Conservation (phyloP, 2,888 invertebrate species). For the Xestoiulus laeticollis region DNA sequence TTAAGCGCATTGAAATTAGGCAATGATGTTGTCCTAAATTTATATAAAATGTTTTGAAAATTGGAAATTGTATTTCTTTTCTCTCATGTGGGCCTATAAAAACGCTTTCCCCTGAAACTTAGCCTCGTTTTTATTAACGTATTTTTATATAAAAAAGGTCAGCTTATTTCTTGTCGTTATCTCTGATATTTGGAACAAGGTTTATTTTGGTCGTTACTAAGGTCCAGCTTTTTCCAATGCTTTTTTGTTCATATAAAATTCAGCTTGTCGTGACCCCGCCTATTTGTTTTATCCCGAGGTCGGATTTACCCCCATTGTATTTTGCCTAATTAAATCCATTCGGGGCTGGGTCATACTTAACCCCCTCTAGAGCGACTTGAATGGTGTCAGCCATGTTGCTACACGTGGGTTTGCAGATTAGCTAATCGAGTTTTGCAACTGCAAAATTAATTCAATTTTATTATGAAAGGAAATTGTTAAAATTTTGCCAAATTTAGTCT, state of each 20-base stretch:
- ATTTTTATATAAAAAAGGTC: neutral
- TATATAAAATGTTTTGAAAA: neutral
- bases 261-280: neutral
- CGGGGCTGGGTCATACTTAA: neutral
- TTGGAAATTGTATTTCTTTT: neutral
- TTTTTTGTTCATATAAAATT: neutral
- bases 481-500: neutral
- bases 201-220: constrained; percentile 18
- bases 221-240: neutral
- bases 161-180: neutral
- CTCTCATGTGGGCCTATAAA: neutral
- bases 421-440: constrained; percentile 20
- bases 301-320: constrained; percentile 4
- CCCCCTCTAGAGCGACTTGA: neutral
- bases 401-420: neutral
- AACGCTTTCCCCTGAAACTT: neutral
- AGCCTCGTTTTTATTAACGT: constrained; percentile 23
- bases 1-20: neutral
- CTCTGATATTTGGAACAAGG: neutral
- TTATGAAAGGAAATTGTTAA: neutral
- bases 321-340: neutral
- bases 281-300: neutral
- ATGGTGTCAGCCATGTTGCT: neutral
- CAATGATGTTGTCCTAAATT: constrained; percentile 35
- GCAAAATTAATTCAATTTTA: neutral